Evolutionary conservation across 2,797 vertebrate genomes (phyloP).

Genomic region (Sebastes umbrosus): DNA sequence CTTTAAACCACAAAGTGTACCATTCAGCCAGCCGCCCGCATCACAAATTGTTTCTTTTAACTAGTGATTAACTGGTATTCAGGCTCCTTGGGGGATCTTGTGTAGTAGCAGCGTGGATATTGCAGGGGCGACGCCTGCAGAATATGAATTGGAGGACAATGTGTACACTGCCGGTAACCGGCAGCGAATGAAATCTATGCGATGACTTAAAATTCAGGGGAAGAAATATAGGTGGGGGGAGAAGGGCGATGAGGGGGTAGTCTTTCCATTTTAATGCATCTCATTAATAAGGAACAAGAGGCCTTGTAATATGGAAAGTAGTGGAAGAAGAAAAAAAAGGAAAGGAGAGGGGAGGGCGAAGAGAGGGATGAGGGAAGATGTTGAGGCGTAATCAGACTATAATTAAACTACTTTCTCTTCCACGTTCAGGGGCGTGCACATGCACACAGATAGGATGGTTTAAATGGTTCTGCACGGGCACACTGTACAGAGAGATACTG

Average conservation of each 20-base stretch:
- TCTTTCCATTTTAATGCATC: slow-evolving; percentile 70
- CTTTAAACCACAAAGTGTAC: slow-evolving; percentile 15
- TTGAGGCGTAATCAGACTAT: slow-evolving; percentile 54
- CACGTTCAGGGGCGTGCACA: slow-evolving; percentile 22
- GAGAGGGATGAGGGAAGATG: slow-evolving; percentile 26
- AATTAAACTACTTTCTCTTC: slow-evolving; percentile 62
- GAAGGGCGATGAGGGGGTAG: slow-evolving; percentile 4
- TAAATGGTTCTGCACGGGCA: slow-evolving; percentile 22
- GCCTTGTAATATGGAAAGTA: slow-evolving; percentile 47
- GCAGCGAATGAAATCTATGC: slow-evolving; percentile 21
- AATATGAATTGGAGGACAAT: slow-evolving; percentile 48
- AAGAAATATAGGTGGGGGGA: slow-evolving; percentile 4
- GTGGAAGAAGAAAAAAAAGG: not conserved
- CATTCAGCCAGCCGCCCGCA: slow-evolving; percentile 16
- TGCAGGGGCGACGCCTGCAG: slow-evolving; percentile 5
- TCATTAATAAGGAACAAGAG: slow-evolving; percentile 68
- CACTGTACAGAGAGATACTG: slow-evolving; percentile 5
- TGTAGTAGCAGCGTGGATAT: slow-evolving; percentile 7
- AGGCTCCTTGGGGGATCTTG: not conserved
- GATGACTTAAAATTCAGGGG: slow-evolving; percentile 33
- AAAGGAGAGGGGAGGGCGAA: not conserved
- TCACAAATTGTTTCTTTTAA: slow-evolving; percentile 37
- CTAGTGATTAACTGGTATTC: slow-evolving; percentile 39
- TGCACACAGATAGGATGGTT: slow-evolving; percentile 21
- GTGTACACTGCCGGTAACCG: not conserved